Percentiles rank a stretch among this genome's conserved stretches.
These are phyloP conservation scores for Anarsia innoxiella DNA, from an alignment of 2,888 invertebrate species.

Conservation along the genomic window DNA sequence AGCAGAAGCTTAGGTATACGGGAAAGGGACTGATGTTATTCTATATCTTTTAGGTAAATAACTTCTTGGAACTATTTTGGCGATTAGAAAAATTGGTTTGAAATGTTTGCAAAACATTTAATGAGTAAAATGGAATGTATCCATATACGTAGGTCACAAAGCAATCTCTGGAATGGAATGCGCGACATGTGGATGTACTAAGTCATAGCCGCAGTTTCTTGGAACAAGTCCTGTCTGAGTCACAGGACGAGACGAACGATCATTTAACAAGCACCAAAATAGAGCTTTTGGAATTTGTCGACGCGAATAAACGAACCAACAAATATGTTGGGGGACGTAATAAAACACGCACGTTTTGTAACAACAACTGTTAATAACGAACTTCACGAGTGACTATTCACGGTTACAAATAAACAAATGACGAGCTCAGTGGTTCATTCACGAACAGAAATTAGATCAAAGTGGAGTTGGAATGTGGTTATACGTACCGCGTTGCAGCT, in stretches of 20 bases:
- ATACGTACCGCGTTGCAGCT: slow-evolving; percentile 14
- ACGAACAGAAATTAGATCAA: slow-evolving; percentile 24
- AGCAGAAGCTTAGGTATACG: too few relatives aligned
- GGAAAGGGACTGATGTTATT: too few relatives aligned
- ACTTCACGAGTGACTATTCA: too few relatives aligned
- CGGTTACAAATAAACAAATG: slow-evolving; percentile 19
- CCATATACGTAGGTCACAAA: too few relatives aligned
- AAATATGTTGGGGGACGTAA: slow-evolving; percentile 7
- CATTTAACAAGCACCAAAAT: slow-evolving; percentile 46
- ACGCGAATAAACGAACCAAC: slow-evolving; percentile 8
- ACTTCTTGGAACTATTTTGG: too few relatives aligned
- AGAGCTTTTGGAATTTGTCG: slow-evolving; percentile 26
- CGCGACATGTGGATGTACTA: slow-evolving; percentile 24
- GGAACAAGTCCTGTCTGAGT: slow-evolving; percentile 46
- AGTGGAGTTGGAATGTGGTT: slow-evolving; percentile 17
- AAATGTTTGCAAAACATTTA: too few relatives aligned
- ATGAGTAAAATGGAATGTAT: too few relatives aligned
- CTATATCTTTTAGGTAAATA: too few relatives aligned
- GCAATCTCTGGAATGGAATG: slow-evolving; percentile 35
- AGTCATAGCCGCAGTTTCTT: slow-evolving; percentile 32
- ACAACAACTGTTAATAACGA: slow-evolving; percentile 8
- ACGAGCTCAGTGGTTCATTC: slow-evolving; percentile 17
- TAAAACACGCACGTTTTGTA: slow-evolving; percentile 8
- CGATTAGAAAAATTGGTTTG: too few relatives aligned
- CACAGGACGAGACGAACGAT: slow-evolving; percentile 44